These are phyloP conservation scores for Sphyrna mokarran DNA, from an alignment of 2,113 vertebrate genomes.

Conservation along the genomic window DNA sequence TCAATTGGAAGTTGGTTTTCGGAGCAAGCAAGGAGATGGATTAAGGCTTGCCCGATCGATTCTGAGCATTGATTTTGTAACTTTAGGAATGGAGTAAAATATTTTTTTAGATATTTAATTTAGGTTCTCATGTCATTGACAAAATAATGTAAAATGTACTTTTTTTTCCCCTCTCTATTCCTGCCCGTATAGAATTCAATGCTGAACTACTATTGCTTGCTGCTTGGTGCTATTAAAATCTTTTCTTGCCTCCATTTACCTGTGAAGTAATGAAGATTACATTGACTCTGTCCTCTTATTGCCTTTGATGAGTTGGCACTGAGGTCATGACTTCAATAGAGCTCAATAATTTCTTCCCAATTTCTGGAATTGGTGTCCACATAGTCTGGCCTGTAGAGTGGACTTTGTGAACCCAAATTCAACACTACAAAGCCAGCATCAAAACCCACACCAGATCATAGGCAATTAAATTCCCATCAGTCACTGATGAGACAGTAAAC, in stretches of 20 bases:
- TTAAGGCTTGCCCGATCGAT: too few species aligned
- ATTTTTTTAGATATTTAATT: background rate
- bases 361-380: background rate
- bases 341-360: background rate
- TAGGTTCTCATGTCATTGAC: background rate
- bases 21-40: too few species aligned
- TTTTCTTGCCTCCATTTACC: background rate
- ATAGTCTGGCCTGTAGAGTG: background rate
- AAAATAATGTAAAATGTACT: background rate
- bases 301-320: background rate
- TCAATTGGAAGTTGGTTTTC: too few species aligned
- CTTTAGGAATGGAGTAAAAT: too few species aligned
- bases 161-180: background rate
- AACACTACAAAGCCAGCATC: background rate
- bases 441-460: background rate
- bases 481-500: background rate
- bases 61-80: too few species aligned
- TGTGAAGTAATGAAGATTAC: background rate
- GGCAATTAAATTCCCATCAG: background rate
- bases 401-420: background rate
- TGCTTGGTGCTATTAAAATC: background rate
- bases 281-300: background rate
- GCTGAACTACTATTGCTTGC: background rate
- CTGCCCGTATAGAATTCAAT: background rate
- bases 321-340: background rate